phyloP scores from a whole-genome alignment of 2,888 invertebrate species.

The Erebia palarica region DNA sequence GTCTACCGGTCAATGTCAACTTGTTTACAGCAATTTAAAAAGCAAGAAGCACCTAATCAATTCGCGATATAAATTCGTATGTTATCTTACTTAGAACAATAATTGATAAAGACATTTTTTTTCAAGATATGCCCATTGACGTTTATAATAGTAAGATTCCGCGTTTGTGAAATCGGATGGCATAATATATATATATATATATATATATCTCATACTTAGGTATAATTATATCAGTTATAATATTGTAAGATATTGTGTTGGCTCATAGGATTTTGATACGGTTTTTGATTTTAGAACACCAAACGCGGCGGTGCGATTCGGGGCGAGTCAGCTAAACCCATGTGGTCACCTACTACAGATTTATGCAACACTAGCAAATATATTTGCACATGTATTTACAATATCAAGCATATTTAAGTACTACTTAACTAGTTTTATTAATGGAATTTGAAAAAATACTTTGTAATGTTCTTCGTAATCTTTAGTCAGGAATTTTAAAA shows the following conservation, averaged over 20 bases:
- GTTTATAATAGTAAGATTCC: too few relatives aligned
- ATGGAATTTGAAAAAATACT: not conserved
- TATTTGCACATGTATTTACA: not conserved
- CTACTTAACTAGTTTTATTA: not conserved
- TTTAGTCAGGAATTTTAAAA: not conserved
- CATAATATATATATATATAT: too few relatives aligned
- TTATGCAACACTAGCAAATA: not conserved
- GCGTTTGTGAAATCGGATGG: too few relatives aligned
- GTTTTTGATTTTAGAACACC: not conserved
- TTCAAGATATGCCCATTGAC: not conserved
- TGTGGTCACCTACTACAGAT: not conserved
- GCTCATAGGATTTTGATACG: not conserved
- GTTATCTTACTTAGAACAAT: not conserved
- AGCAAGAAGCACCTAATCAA: not conserved
- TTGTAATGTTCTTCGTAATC: not conserved
- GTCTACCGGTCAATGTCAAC: slow-evolving; percentile 14
- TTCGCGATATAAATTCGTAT: not conserved
- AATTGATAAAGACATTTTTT: not conserved
- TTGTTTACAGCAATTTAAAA: slow-evolving; percentile 17
- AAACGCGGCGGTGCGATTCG: not conserved
- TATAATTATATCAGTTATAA: too few relatives aligned
- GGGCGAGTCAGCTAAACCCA: not conserved
- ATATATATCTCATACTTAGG: too few relatives aligned
- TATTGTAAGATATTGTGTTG: too few relatives aligned
- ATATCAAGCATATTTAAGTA: not conserved